Conservation (phyloP, 2,113 vertebrate genomes). For the Tenrec ecaudatus region DNA sequence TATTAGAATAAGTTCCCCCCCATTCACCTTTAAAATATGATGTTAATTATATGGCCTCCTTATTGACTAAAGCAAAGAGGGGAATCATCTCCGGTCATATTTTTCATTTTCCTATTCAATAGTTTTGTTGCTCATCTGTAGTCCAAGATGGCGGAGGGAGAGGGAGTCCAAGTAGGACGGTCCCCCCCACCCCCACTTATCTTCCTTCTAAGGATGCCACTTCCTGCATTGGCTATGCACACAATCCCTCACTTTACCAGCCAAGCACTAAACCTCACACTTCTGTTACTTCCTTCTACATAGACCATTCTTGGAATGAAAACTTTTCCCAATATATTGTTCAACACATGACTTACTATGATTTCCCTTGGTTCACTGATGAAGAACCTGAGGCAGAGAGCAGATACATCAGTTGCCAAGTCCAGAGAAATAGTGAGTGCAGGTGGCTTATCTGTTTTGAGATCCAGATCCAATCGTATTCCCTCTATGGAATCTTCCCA, state of each 20-base stretch:
- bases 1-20: neutral
- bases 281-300: neutral
- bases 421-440: neutral
- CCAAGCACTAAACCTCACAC: neutral
- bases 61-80: neutral
- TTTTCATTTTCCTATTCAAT: conserved; percentile 4
- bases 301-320: neutral
- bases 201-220: neutral
- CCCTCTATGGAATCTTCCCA: neutral
- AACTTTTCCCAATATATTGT: neutral
- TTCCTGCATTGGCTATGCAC: neutral
- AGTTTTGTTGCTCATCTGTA: neutral
- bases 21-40: neutral
- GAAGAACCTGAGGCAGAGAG: neutral
- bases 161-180: neutral
- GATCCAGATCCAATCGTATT: neutral
- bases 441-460: neutral
- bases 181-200: neutral
- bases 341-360: neutral
- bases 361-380: neutral
- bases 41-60: neutral
- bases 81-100: neutral
- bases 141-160: neutral
- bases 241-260: neutral
- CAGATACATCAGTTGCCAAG: neutral